These are phyloP conservation scores for Syritta pipiens DNA, from an alignment of 2,888 invertebrate species.

Conservation along the genomic window DNA sequence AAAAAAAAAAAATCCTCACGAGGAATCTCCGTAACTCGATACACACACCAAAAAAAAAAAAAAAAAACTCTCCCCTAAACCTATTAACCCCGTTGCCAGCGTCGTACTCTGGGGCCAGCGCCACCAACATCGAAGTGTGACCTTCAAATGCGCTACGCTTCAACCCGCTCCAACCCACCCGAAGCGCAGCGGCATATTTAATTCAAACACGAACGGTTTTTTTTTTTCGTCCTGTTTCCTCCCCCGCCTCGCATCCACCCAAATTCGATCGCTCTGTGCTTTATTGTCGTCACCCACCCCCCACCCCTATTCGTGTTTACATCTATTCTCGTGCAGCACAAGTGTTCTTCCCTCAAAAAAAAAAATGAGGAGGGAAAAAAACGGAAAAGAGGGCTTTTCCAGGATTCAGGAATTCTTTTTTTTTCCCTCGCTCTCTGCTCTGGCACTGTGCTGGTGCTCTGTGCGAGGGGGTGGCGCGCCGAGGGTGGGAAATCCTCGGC, in stretches of 20 bases:
- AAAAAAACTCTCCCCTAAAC: no score
- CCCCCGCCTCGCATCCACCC: not conserved
- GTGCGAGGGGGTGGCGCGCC: conserved; percentile 8
- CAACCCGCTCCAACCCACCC: conserved; percentile 12
- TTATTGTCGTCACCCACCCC: conserved; percentile 50
- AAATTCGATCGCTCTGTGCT: conserved; percentile 57
- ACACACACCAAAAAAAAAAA: no score
- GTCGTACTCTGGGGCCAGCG: conserved; percentile 25
- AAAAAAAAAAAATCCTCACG: no score
- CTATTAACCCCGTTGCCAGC: conserved; percentile 66
- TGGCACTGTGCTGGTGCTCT: not conserved
- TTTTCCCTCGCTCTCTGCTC: not conserved
- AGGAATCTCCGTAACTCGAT: no score
- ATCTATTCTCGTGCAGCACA: conserved; percentile 66
- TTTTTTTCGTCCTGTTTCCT: conserved; percentile 13
- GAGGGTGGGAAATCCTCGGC: conserved; percentile 66
- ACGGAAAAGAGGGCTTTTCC: conserved; percentile 68
- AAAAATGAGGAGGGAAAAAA: not conserved
- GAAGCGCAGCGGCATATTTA: conserved; percentile 63
- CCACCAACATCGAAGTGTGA: conserved; percentile 53
- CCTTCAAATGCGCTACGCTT: conserved; percentile 66
- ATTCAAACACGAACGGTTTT: conserved; percentile 59
- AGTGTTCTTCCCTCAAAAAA: conserved; percentile 46
- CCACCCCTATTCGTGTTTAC: conserved; percentile 53
- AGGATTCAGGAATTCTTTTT: conserved; percentile 60